Evolutionary conservation across 1,140 invertebrate genomes (phyloP).

Genomic region (Panagrolaimus sp.): DNA sequence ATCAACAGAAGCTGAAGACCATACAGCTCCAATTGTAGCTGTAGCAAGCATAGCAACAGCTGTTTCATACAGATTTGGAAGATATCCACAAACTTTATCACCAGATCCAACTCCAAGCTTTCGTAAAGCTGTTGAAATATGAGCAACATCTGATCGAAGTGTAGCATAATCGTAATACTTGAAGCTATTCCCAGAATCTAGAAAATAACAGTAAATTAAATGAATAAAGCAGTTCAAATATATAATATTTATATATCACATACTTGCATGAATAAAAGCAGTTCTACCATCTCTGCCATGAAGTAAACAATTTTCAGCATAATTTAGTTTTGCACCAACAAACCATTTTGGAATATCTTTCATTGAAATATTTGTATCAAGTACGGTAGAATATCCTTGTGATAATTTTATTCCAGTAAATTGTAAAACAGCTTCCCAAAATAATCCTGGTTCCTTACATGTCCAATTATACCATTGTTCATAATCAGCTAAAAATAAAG

Average conservation of each 20-base stretch:
- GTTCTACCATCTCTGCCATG: slow-evolving; percentile 57
- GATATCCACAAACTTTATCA: slow-evolving; percentile 62
- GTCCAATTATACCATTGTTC: slow-evolving; percentile 62
- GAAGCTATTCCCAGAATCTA: slow-evolving; percentile 54
- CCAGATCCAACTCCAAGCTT: slow-evolving; percentile 59
- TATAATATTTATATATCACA: slow-evolving; percentile 21
- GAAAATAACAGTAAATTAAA: too few relatives aligned
- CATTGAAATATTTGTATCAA: slow-evolving; percentile 54
- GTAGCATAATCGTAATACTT: slow-evolving; percentile 58
- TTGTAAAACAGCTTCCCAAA: slow-evolving; percentile 62
- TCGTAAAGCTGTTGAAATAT: slow-evolving; percentile 59
- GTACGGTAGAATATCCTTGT: slow-evolving; percentile 58
- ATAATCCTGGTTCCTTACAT: slow-evolving; percentile 60
- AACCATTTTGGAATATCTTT: slow-evolving; percentile 62
- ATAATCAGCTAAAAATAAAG: slow-evolving; percentile 59
- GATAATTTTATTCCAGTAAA: slow-evolving; percentile 59
- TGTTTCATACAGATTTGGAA: slow-evolving; percentile 62
- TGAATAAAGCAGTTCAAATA: too few relatives aligned
- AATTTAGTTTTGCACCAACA: slow-evolving; percentile 60
- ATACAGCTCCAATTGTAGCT: slow-evolving; percentile 63
- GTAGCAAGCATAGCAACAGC: slow-evolving; percentile 63
- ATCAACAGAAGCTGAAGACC: slow-evolving; percentile 65
- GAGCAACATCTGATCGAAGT: slow-evolving; percentile 59
- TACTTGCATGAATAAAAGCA: slow-evolving; percentile 61
- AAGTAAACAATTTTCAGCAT: slow-evolving; percentile 62